These are phyloP conservation scores for Drosophila watanabei DNA, from an alignment of 1,140 invertebrate genomes.

Conservation along the genomic window DNA sequence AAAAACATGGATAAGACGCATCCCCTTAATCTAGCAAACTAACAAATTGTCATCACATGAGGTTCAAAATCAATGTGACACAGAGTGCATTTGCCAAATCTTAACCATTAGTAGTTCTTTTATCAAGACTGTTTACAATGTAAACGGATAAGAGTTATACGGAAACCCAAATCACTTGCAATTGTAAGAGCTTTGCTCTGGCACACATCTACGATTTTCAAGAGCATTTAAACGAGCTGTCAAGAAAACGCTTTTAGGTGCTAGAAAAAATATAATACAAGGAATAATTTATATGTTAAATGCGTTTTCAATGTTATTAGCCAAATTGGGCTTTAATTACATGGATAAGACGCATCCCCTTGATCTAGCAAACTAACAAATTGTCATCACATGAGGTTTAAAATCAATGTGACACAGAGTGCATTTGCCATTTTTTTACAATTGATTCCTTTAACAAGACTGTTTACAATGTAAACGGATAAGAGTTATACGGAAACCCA, in stretches of 20 bases:
- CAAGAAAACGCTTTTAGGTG: too few species aligned
- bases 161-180: constrained; percentile 50
- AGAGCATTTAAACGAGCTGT: constrained; percentile 55
- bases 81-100: too few species aligned
- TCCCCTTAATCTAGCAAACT: too few species aligned
- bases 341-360: constrained; percentile 70
- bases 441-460: not conserved
- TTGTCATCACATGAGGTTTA: constrained; percentile 62
- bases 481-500: constrained; percentile 12
- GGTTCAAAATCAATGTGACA: too few species aligned
- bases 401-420: constrained; percentile 75
- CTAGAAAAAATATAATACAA: not conserved
- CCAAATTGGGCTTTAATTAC: constrained; percentile 15
- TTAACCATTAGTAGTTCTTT: too few species aligned
- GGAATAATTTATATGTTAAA: constrained; percentile 24
- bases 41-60: too few species aligned
- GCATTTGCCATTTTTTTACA: constrained; percentile 47
- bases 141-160: constrained; percentile 40
- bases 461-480: constrained; percentile 54
- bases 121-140: constrained; percentile 58
- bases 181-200: constrained; percentile 39
- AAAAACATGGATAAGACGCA: too few species aligned
- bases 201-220: constrained; percentile 81
- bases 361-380: constrained; percentile 74
- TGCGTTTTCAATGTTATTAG: constrained; percentile 61